phyloP scores from a whole-genome alignment of 2,888 invertebrate genomes.

The Drosophila demipolita region DNA sequence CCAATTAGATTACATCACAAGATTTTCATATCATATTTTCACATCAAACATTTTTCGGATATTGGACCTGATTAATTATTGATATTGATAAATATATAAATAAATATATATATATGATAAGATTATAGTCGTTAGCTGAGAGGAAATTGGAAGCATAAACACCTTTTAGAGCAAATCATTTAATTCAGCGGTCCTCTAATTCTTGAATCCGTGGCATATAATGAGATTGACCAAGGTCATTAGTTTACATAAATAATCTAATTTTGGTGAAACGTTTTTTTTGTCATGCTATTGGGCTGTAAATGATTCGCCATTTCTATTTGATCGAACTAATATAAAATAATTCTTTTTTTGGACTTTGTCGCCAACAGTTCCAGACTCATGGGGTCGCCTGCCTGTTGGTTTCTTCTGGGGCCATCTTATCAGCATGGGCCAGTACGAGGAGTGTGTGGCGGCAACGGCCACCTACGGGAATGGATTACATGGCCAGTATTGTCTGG shows the following conservation, averaged over 20 bases:
- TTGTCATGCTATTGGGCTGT: not conserved
- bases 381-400: constrained; percentile 85
- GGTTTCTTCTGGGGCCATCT: constrained; percentile 85
- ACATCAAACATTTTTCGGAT: not conserved
- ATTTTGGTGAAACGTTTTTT: not conserved
- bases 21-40: not conserved
- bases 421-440: constrained; percentile 85
- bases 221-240: not conserved
- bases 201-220: not conserved
- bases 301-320: not conserved
- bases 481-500: constrained; percentile 85
- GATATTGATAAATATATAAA: not conserved
- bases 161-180: not conserved
- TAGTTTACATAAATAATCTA: not conserved
- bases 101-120: no score
- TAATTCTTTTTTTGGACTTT: not conserved
- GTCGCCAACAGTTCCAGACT: constrained; percentile 84
- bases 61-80: no score
- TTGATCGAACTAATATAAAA: not conserved
- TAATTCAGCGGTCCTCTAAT: not conserved
- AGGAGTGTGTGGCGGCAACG: constrained; percentile 84
- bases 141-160: not conserved
- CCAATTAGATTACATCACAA: constrained; percentile 27
- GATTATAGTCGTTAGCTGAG: not conserved
- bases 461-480: constrained; percentile 68